Base-by-base conservation (phyloP, 2,888 invertebrate genomes). In the Sericinus montela region DNA sequence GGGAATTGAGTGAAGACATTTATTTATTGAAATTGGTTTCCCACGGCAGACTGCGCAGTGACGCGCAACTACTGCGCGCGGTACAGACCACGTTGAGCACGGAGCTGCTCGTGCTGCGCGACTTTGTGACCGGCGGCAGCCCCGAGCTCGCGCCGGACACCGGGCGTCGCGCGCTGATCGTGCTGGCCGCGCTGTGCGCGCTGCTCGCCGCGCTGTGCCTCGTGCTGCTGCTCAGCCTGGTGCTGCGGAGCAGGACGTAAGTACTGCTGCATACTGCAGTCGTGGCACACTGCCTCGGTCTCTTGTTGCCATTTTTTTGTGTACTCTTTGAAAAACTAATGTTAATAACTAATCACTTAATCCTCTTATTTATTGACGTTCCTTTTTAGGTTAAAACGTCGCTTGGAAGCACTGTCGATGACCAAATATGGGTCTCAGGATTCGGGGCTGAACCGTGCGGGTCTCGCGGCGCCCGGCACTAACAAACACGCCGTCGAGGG, bases 401-500 rank as follows among this genome's bases (percentile, higher is more conserved):
- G 91, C 7, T 79, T 94, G 10, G 89, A 91, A 56, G 93, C 92
- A 3, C 75, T 94, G 10, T 91, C 92, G 0, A 89, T 89, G 56
- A 91, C 91, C 0, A 91, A 91, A 61, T 93, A 92, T 71, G 92
- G 92, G 0, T 93, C 93, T 0, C 81, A 91, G 60, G 91, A 91
- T 55, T 92, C 92, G 0, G 91, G 90, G 1, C 74, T 91, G 53
- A 92, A 92, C 76, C 88, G 90, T 59, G 75, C 75, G 10, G 91
- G 84, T 0, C 60, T 81, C 39, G 79, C 88, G 0, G 89, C 90
- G 1, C 94, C 94, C 7, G 92, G 91, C 32, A 93, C 94, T 41
- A 94, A 94, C 80, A 91, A 91, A 57, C 92, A 93, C 75, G 92
- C 94, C 0, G 75, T 90, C 1, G 93, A 93, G 66, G 94, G 94